Conservation (phyloP, 2,797 vertebrate genomes). For the Pantherophis alleghaniensis region DNA sequence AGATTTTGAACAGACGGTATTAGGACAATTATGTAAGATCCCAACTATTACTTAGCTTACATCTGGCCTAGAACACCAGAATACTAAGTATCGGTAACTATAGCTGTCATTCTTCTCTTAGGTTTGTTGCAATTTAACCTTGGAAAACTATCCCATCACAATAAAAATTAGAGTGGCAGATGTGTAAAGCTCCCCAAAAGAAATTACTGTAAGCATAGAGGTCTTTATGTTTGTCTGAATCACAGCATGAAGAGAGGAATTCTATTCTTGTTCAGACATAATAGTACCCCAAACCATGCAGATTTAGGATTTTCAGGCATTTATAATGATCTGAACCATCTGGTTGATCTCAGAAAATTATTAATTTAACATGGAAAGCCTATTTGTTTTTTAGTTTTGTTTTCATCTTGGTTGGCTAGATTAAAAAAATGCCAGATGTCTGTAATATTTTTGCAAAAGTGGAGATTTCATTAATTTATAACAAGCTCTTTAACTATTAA, state of each 20-base stretch:
- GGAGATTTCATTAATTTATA: neutral
- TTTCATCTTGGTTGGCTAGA: neutral
- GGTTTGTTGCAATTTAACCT: neutral
- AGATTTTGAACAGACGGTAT: rapidly evolving
- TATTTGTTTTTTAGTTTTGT: neutral
- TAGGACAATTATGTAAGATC: neutral
- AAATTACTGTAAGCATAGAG: neutral
- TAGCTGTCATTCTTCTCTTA: neutral
- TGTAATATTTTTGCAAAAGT: neutral
- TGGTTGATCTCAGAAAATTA: neutral
- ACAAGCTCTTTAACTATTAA: neutral
- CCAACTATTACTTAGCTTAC: neutral
- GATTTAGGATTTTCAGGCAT: neutral
- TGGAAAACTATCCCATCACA: slow-evolving; percentile 1
- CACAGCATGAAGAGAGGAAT: neutral
- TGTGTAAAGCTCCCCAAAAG: neutral
- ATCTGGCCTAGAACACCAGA: neutral
- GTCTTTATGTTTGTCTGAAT: neutral
- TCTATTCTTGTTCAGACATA: neutral
- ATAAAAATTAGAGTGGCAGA: neutral
- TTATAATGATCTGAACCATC: neutral
- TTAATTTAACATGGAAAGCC: neutral
- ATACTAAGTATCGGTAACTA: neutral
- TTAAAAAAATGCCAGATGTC: neutral
- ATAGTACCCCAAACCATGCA: neutral